Base-by-base conservation (phyloP, 1,140 invertebrate genomes). In the Idris sp. region DNA sequence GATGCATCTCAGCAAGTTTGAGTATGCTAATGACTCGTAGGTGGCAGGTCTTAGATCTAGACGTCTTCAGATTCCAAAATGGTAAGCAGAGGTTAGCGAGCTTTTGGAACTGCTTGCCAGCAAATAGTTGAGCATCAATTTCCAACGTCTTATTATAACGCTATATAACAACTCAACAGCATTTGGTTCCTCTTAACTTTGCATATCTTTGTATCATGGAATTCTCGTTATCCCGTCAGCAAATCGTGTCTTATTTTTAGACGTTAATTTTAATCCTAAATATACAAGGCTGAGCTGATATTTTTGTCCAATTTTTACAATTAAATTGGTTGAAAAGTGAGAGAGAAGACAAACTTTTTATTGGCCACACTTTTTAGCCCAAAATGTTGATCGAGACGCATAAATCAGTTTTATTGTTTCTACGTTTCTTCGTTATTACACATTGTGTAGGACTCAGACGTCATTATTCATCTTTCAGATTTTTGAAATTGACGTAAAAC, bases 121-220 rank as follows among this genome's bases (percentile, higher is more conserved):
- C 84, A 79, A 86, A 87, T 87, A 87, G 84, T 86, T 85, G 71
- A 86, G 81, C 86, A 85, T 86, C 83, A 87, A 86, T 87, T 81
- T 76, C 83, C 81, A 79, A 86, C 80, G 85, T 86, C 86, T 87
- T 87, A 87, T 87, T 87, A 87, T 87, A 87, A 86, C 84, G 83
- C 86, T 86, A 87, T 87, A 76, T 76, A 76, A 76, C 74, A 61
- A 72, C 54, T 72, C 74, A 71, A 67, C 74, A 62, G 53, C 59
- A 68, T 76, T 76, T 62, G 62, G 74, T 76, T 72, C 56, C 67
- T 76, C 74, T 72, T 72, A 76, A 76, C 54, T 76, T 62, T 64
- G 59, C 58, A 64, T 68, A 65, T 75, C 59, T 68, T 64, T 56
- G 64, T 68, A 75, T 75, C 59, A 59, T 48, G 64, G 58, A 69